Evolutionary conservation across 1,140 invertebrate genomes (phyloP).

Genomic region (Campoletis sonorensis): DNA sequence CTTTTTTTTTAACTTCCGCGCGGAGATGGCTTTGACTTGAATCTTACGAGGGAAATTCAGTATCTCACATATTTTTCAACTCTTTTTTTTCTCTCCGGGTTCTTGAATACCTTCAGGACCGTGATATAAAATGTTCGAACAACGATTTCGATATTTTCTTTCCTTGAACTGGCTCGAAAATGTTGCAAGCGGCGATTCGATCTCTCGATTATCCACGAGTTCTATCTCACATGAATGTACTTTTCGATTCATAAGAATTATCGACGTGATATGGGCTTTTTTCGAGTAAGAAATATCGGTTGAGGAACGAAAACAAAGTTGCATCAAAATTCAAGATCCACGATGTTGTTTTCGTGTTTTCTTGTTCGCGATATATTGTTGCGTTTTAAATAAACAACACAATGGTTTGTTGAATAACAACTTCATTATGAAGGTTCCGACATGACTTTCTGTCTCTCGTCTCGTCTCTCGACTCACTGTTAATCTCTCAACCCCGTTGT

Average conservation of each 20-base stretch:
- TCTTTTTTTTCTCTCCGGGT: background rate
- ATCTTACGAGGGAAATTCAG: slow-evolving; percentile 41
- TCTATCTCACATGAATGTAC: background rate
- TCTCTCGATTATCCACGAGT: slow-evolving; percentile 24
- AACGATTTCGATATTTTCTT: slow-evolving; percentile 52
- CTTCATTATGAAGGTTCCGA: too few species aligned
- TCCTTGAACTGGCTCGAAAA: slow-evolving; percentile 47
- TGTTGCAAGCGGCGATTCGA: slow-evolving; percentile 46
- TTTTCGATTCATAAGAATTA: background rate
- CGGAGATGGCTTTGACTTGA: slow-evolving; percentile 42
- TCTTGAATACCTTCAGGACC: slow-evolving; percentile 43
- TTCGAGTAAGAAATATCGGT: too few species aligned
- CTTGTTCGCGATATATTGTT: too few species aligned
- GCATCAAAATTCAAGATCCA: too few species aligned
- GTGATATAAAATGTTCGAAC: slow-evolving; percentile 51
- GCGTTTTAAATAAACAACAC: too few species aligned
- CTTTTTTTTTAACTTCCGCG: slow-evolving; percentile 28
- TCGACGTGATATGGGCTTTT: too few species aligned
- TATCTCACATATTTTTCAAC: background rate
- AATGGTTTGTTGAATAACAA: too few species aligned
- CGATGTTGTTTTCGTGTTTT: too few species aligned
- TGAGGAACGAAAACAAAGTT: too few species aligned
- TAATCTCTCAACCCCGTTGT: too few species aligned
- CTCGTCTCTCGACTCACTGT: too few species aligned
- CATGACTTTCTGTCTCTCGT: too few species aligned